Evolutionary conservation across 2,888 invertebrate species (phyloP), one percentile per base, ranked within the genome.

Genomic region (Lasioglossum figueresi): DNA sequence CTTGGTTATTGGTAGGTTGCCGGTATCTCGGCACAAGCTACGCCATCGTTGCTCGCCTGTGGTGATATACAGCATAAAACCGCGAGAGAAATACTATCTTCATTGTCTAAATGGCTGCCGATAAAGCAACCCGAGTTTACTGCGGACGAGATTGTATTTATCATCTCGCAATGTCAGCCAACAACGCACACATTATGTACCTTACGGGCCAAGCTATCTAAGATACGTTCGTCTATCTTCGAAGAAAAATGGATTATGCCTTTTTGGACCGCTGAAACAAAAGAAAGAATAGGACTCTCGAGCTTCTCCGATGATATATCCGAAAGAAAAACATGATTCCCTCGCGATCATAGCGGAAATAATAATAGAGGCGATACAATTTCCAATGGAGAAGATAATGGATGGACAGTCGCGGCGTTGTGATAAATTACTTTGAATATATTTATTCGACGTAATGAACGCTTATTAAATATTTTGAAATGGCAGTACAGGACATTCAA

Each of bases 71-170:
- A 92, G 90, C 90, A 90, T 90, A 91, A 92, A 93, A 92, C 93
- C 92, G 92, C 92, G 90, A 91, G 92, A 93, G 92, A 93, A 93
- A 94, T 94, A 92, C 92, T 93, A 93, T 93, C 94, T 94, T 94
- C 94, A 93, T 94, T 94, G 93, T 94, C 93, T 93, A 92, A 94
- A 94, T 93, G 94, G 92, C 91, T 90, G 88, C 93, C 92, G 94
- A 94, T 94, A 94, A 93, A 94, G 91, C 92, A 91, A 90, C 91
- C 89, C 89, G 90, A 93, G 93, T 93, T 94, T 93, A 92, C 92
- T 91, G 92, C 92, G 82, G 90, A 88, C 90, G 91, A 93, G 93
- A 94, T 94, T 94, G 91, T 93, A 93, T 94, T 94, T 94, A 94
- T 94, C 93, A 94, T 94, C 89, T 79, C 37, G 88, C 88, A 91